A percentile compares a stretch with the other conserved stretches of the same genome.
phyloP scores from a whole-genome alignment of 2,888 invertebrate species.

The Cantharis lateralis region DNA sequence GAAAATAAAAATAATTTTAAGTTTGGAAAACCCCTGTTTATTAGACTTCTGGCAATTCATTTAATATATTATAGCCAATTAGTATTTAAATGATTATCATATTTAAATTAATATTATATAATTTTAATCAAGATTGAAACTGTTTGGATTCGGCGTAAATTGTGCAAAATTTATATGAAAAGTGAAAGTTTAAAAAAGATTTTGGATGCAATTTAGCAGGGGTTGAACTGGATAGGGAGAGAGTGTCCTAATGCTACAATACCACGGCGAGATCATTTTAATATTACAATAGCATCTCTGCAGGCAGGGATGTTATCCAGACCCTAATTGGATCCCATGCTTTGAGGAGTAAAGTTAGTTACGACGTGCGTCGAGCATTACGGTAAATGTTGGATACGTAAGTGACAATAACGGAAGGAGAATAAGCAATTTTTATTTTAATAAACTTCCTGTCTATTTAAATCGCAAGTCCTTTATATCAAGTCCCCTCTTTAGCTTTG shows the following conservation, averaged over 20 bases:
- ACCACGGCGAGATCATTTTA: slow-evolving; percentile 1
- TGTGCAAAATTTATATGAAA: not conserved
- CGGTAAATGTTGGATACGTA: not conserved
- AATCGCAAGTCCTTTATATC: not conserved
- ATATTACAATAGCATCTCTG: slow-evolving; percentile 55
- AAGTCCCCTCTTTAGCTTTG: not conserved
- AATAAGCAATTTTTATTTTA: not conserved
- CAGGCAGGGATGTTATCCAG: slow-evolving; percentile 11
- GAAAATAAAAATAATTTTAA: too few relatives aligned
- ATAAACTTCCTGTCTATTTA: not conserved
- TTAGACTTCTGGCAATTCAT: too few relatives aligned
- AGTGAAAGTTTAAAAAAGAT: not conserved
- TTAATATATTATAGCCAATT: too few relatives aligned
- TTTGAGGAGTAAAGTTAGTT: not conserved
- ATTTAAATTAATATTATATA: too few relatives aligned
- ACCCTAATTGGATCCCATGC: slow-evolving; percentile 20
- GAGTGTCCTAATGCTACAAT: not conserved
- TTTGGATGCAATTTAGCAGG: not conserved
- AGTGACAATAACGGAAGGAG: not conserved
- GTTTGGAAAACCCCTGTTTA: too few relatives aligned
- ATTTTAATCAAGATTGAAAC: too few relatives aligned
- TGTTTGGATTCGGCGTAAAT: not conserved
- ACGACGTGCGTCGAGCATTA: not conserved
- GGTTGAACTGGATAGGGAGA: not conserved
- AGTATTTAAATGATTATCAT: too few relatives aligned